phyloP scores from a whole-genome alignment of 2,888 invertebrate species.

The Onthophagus sagittarius region DNA sequence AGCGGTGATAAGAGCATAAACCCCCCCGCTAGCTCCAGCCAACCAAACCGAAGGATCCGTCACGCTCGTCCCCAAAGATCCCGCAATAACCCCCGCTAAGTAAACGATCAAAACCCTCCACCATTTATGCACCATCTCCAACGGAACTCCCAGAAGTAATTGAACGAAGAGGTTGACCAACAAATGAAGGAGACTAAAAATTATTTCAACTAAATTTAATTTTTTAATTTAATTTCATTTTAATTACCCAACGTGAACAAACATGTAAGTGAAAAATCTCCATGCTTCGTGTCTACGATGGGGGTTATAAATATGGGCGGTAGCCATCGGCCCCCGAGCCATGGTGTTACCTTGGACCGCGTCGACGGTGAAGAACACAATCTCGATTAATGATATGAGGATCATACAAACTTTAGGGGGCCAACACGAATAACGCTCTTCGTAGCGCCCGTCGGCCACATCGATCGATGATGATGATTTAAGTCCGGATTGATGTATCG shows the following conservation, averaged over 20 bases:
- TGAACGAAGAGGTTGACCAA: constrained; percentile 89
- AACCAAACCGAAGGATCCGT: constrained; percentile 75
- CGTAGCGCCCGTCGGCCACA: constrained; percentile 18
- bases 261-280: constrained; percentile 94
- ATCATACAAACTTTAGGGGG: constrained; percentile 93
- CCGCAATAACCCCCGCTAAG: constrained; percentile 78
- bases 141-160: constrained; percentile 85
- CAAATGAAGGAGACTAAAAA: constrained; percentile 74
- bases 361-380: constrained; percentile 60
- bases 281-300: constrained; percentile 81
- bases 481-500: neutral
- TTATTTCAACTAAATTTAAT: neutral
- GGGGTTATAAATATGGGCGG: constrained; percentile 85
- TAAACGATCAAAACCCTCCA: constrained; percentile 87
- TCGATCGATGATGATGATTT: neutral
- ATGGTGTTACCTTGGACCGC: constrained; percentile 32
- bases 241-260: constrained; percentile 87
- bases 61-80: constrained; percentile 78
- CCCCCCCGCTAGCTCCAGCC: constrained; percentile 94
- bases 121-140: constrained; percentile 96
- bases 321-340: constrained; percentile 70
- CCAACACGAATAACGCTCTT: constrained; percentile 70
- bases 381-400: constrained; percentile 82
- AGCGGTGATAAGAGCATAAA: constrained; percentile 89
- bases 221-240: neutral